Evolutionary conservation across 2,888 invertebrate genomes (phyloP).

Genomic region (Acleris sparsana): DNA sequence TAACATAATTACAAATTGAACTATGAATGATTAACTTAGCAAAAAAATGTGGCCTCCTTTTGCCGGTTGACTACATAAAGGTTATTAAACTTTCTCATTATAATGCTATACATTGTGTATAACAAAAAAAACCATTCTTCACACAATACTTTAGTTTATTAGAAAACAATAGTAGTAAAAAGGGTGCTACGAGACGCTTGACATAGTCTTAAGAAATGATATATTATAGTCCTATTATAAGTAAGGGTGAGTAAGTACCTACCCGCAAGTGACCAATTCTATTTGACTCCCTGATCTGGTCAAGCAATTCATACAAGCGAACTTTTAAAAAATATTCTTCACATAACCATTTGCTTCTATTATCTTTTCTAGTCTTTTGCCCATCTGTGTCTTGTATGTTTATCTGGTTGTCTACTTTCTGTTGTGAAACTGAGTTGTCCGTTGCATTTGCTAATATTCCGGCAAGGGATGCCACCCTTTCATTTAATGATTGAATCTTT

Average conservation of each 20-base stretch:
- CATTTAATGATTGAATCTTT: constrained; percentile 66
- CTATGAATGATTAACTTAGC: no score
- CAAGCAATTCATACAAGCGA: constrained; percentile 66
- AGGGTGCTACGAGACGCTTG: no score
- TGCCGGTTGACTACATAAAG: no score
- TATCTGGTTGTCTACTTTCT: constrained; percentile 46
- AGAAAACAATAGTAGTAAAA: no score
- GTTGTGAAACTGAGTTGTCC: constrained; percentile 46
- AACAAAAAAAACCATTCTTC: no score
- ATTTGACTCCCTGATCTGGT: constrained; percentile 69
- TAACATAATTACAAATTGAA: no score
- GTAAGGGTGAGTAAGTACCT: constrained; percentile 32
- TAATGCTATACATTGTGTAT: no score
- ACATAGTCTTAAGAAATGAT: no score
- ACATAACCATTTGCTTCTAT: constrained; percentile 72
- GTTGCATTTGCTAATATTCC: constrained; percentile 54
- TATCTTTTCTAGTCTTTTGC: constrained; percentile 42
- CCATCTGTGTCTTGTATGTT: constrained; percentile 34
- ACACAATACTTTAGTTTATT: no score
- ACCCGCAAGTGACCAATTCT: constrained; percentile 68
- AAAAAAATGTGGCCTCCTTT: no score
- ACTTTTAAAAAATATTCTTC: constrained; percentile 74
- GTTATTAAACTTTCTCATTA: no score
- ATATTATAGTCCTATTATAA: no score
- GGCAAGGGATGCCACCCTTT: constrained; percentile 62